phyloP scores from a whole-genome alignment of 1,140 invertebrate genomes.

The Cydia fagiglandana region DNA sequence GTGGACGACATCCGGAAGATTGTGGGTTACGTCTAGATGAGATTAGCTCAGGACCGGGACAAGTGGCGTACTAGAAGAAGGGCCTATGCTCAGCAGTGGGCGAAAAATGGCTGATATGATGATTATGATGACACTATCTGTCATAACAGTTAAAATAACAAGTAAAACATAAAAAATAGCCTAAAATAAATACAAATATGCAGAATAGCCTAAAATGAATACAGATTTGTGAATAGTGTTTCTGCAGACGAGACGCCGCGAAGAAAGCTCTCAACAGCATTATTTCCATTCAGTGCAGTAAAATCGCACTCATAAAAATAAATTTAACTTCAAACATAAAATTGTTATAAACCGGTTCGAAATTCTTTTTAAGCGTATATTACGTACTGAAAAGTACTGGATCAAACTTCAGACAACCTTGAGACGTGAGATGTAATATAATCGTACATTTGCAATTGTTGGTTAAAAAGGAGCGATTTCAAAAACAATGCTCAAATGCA shows the following conservation, averaged over 20 bases:
- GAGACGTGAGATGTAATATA: background rate
- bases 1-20: too few relatives aligned
- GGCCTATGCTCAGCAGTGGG: too few relatives aligned
- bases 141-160: too few relatives aligned
- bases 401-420: constrained; percentile 19
- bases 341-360: background rate
- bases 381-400: background rate
- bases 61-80: too few relatives aligned
- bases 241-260: background rate
- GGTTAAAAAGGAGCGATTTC: too few relatives aligned
- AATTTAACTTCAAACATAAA: background rate
- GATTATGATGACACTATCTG: too few relatives aligned
- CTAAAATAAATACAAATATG: background rate
- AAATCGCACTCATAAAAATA: background rate
- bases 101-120: too few relatives aligned
- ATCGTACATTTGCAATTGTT: too few relatives aligned
- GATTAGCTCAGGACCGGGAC: too few relatives aligned
- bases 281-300: background rate
- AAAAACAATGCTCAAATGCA: too few relatives aligned
- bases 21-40: too few relatives aligned
- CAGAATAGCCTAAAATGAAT: background rate
- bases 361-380: constrained; percentile 13
- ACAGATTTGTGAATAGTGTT: background rate
- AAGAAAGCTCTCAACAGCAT: constrained; percentile 9
- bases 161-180: too few relatives aligned